Conservation (phyloP, 2,797 vertebrate genomes). For the Telmatherina bonti region DNA sequence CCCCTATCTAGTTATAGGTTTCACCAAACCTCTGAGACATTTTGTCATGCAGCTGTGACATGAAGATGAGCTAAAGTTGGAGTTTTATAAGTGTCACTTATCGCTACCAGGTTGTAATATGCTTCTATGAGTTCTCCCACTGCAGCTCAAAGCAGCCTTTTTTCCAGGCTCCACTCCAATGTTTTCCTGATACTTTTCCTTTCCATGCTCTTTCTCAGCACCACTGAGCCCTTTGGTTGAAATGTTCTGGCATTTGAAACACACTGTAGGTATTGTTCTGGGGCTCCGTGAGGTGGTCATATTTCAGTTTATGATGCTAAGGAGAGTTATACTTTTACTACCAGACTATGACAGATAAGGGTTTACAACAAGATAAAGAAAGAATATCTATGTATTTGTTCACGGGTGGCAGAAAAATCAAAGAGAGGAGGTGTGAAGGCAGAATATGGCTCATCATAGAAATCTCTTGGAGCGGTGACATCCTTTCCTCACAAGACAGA, state of each 20-base stretch:
- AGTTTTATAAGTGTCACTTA: slow-evolving; percentile 58
- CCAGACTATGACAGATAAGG: slow-evolving; percentile 3
- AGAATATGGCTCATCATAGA: too few species aligned
- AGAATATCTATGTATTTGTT: neutral
- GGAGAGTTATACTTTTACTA: slow-evolving; percentile 22
- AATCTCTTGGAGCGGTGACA: neutral
- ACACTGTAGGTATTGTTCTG: slow-evolving; percentile 72
- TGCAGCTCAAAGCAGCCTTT: slow-evolving; percentile 43
- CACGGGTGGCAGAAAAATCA: neutral
- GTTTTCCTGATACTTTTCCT: slow-evolving; percentile 59
- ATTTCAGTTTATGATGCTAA: slow-evolving; percentile 49
- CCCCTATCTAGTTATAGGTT: slow-evolving; percentile 14
- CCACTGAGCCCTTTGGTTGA: slow-evolving; percentile 44
- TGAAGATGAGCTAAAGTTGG: slow-evolving; percentile 44
- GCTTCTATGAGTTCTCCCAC: slow-evolving; percentile 45
- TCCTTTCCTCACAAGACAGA: too few species aligned
- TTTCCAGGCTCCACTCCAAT: slow-evolving; percentile 64
- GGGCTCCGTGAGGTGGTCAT: slow-evolving; percentile 19
- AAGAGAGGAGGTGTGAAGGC: too few species aligned
- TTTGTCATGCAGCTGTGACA: slow-evolving; percentile 37
- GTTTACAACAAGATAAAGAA: slow-evolving; percentile 1
- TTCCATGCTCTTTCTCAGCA: slow-evolving; percentile 49
- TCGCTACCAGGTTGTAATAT: slow-evolving; percentile 47
- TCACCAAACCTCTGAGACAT: slow-evolving; percentile 47
- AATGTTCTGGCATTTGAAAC: slow-evolving; percentile 56